phyloP scores from a whole-genome alignment of 1,140 invertebrate genomes.

The Lineus longissimus region DNA sequence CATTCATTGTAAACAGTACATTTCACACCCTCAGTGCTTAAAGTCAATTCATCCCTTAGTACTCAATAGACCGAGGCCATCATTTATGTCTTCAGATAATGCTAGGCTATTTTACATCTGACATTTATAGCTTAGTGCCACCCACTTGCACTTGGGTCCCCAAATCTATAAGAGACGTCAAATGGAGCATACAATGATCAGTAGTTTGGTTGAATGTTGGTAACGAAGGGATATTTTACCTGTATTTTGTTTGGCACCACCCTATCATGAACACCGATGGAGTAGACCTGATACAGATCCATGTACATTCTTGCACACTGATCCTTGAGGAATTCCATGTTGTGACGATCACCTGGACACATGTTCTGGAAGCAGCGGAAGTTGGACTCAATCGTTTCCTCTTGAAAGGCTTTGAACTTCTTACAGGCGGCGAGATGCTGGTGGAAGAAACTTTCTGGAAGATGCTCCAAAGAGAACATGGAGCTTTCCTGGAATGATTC shows the following conservation, averaged over 20 bases:
- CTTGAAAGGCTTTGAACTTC: constrained; percentile 30
- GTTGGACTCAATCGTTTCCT: constrained; percentile 34
- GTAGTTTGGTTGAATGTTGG: too few species aligned
- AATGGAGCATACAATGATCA: too few species aligned
- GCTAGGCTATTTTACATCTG: too few species aligned
- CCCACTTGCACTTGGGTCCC: too few species aligned
- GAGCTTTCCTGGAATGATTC: constrained; percentile 34
- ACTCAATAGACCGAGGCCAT: too few species aligned
- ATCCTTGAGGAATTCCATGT: not conserved
- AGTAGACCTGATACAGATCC: not conserved
- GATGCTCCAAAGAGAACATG: constrained; percentile 61
- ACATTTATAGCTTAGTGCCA: too few species aligned
- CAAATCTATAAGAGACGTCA: too few species aligned
- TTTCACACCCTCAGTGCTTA: too few species aligned
- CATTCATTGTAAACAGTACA: too few species aligned
- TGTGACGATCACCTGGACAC: not conserved
- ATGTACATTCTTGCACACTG: not conserved
- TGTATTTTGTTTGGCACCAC: not conserved
- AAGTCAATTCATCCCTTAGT: too few species aligned
- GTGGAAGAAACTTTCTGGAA: constrained; percentile 67
- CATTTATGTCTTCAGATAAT: too few species aligned
- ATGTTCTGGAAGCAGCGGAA: constrained; percentile 15
- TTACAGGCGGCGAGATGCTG: constrained; percentile 63
- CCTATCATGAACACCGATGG: not conserved
- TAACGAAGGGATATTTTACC: too few species aligned